phyloP scores from a whole-genome alignment of 1,140 invertebrate species.

The Monomorium pharaonis region DNA sequence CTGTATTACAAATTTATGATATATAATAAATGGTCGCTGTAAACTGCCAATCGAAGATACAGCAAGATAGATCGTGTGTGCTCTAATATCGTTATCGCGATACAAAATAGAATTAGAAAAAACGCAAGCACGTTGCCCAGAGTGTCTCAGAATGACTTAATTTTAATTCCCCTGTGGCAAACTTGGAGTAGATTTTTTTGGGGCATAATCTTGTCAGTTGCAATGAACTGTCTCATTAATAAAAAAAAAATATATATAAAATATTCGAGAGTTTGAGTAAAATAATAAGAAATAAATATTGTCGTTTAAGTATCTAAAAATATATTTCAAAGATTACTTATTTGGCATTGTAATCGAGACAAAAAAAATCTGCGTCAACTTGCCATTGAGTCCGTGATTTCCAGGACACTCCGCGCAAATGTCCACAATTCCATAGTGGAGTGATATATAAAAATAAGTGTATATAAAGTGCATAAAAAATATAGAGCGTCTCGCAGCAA shows the following conservation, averaged over 20 bases:
- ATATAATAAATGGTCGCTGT: background rate
- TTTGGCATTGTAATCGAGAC: background rate
- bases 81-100: background rate
- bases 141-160: slow-evolving; percentile 2
- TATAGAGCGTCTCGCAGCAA: slow-evolving; percentile 28
- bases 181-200: background rate
- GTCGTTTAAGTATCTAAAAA: slow-evolving; percentile 5
- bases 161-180: background rate
- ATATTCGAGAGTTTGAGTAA: slow-evolving; percentile 20
- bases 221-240: background rate
- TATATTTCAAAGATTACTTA: background rate
- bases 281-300: slow-evolving; percentile 16
- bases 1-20: background rate
- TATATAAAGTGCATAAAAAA: slow-evolving; percentile 65
- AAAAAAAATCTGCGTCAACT: slow-evolving; percentile 22
- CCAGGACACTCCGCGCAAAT: background rate
- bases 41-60: background rate
- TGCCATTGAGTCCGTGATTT: background rate
- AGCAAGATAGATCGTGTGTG: background rate
- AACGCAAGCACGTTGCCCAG: background rate
- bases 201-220: background rate
- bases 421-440: slow-evolving; percentile 18
- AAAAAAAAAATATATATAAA: background rate
- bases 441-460: slow-evolving; percentile 60
- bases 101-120: slow-evolving; percentile 42